phyloP scores from a whole-genome alignment of 1,140 invertebrate species.

The Yoshiicerus persimilis region DNA sequence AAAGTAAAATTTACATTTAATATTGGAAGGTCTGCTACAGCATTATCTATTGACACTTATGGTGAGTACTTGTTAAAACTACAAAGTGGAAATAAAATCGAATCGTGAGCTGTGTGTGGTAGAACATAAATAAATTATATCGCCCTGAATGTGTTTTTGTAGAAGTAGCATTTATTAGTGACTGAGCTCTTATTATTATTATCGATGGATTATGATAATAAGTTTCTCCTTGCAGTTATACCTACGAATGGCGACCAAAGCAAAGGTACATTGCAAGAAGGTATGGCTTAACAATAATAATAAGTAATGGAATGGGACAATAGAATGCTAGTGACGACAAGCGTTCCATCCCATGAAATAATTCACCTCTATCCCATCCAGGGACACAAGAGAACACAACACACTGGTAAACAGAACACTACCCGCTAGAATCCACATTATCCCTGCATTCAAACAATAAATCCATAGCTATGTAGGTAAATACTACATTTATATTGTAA shows the following conservation, averaged over 20 bases:
- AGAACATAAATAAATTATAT: neutral
- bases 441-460: neutral
- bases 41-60: neutral
- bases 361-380: neutral
- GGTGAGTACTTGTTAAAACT: neutral
- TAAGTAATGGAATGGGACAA: neutral
- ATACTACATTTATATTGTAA: neutral
- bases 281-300: too few relatives aligned
- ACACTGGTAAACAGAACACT: neutral
- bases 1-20: neutral
- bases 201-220: neutral
- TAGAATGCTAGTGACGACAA: conserved; percentile 2
- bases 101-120: neutral
- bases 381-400: neutral
- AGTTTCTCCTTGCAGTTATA: neutral
- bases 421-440: neutral
- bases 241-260: neutral
- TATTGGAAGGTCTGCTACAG: neutral
- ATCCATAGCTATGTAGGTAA: neutral
- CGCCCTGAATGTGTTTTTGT: neutral
- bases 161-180: neutral
- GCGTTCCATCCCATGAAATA: conserved; percentile 5
- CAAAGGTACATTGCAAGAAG: neutral
- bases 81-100: neutral
- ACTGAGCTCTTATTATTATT: neutral